These are phyloP conservation scores for Drosophila lacicola DNA, from an alignment of 2,888 invertebrate genomes.

Conservation along the genomic window DNA sequence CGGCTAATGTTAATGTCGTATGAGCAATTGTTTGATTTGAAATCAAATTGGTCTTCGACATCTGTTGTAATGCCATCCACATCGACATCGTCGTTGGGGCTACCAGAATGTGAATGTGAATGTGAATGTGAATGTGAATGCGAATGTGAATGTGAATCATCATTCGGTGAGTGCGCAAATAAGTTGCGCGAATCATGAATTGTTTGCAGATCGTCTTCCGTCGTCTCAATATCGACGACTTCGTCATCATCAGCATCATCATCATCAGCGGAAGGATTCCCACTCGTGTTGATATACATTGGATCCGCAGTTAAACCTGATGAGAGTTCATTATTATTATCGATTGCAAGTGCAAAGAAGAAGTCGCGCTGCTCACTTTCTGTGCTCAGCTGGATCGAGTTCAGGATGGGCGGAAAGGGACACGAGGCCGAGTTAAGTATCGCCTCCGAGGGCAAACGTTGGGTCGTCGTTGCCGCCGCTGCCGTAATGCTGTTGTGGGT, in stretches of 20 bases:
- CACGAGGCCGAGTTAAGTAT: conserved; percentile 26
- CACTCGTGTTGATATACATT: conserved; percentile 9
- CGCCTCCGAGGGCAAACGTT: conserved; percentile 28
- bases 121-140: neutral
- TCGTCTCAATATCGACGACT: conserved; percentile 94
- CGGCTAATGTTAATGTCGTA: conserved; percentile 39
- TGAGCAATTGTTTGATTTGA: conserved; percentile 44
- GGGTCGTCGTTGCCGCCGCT: conserved; percentile 21
- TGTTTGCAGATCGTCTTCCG: conserved; percentile 88
- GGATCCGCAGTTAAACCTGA: conserved; percentile 3
- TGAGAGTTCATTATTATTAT: conserved; percentile 3
- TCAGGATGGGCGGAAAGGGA: conserved; percentile 39
- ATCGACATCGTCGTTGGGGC: conserved; percentile 59
- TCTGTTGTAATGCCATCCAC: conserved; percentile 69
- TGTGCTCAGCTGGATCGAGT: conserved; percentile 23
- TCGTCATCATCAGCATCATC: conserved; percentile 89
- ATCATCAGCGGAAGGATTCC: conserved; percentile 79
- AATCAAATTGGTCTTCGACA: conserved; percentile 55
- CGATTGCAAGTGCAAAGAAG: neutral
- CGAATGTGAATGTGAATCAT: too few relatives aligned
- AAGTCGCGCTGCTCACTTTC: conserved; percentile 24
- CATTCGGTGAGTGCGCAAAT: conserved; percentile 11
- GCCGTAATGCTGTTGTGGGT: conserved; percentile 55
- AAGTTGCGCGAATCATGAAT: conserved; percentile 21
- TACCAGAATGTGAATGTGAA: conserved; percentile 40